Evolutionary conservation across 2,113 vertebrate species (phyloP).

Genomic region (Hepsetus odoe): DNA sequence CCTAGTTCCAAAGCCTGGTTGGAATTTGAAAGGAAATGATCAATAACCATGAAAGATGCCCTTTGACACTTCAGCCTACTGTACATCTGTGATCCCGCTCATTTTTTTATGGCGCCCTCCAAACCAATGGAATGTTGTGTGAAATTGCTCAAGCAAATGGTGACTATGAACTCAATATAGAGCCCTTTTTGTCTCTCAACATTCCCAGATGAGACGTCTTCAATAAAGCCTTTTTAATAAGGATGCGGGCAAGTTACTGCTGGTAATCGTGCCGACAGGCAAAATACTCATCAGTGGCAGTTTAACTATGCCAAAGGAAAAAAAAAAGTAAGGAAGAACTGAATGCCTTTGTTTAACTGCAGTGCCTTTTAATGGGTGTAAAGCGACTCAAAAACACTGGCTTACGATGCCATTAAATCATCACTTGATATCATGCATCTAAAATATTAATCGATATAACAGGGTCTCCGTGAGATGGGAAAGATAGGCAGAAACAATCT

Average conservation of each 20-base stretch:
- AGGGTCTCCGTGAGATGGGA: neutral
- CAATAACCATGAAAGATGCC: neutral
- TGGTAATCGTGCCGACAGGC: neutral
- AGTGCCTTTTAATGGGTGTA: neutral
- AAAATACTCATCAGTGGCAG: neutral
- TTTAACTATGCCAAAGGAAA: neutral
- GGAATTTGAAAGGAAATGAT: slow-evolving; percentile 4
- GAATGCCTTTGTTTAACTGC: neutral
- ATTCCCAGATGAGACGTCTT: neutral
- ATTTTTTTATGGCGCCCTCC: neutral
- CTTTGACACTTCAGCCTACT: neutral
- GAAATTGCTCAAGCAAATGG: slow-evolving; percentile 2
- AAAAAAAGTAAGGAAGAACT: neutral
- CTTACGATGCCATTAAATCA: neutral
- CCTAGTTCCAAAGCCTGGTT: neutral
- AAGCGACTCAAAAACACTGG: neutral
- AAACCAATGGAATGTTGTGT: slow-evolving; percentile 2
- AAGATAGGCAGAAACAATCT: neutral
- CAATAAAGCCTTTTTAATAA: slow-evolving; percentile 10
- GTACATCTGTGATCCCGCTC: neutral
- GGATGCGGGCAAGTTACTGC: neutral
- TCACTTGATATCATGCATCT: neutral
- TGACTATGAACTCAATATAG: neutral
- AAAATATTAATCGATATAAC: neutral
- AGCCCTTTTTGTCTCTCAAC: neutral